phyloP scores from a whole-genome alignment of 2,113 vertebrate species.

The Sciurus niger region DNA sequence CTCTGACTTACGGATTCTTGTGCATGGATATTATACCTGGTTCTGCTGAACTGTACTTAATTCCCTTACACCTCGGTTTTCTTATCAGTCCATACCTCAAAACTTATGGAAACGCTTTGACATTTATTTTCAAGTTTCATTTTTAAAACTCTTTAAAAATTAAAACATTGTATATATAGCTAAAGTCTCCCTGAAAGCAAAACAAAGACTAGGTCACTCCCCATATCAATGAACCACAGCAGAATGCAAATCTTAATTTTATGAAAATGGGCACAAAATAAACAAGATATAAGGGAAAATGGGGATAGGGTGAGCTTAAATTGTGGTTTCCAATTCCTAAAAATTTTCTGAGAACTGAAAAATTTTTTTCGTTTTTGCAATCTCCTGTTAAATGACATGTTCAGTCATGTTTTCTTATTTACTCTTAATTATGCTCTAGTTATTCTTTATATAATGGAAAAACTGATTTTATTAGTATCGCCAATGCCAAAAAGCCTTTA shows the following conservation, averaged over 20 bases:
- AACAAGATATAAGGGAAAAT: slow-evolving; percentile 55
- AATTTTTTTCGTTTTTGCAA: neutral
- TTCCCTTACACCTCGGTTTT: neutral
- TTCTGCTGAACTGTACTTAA: neutral
- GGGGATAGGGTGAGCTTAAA: slow-evolving; percentile 22
- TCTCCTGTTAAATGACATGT: neutral
- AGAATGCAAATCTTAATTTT: slow-evolving; percentile 70
- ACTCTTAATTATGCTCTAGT: neutral
- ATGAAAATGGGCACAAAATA: slow-evolving; percentile 46
- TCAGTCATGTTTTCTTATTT: neutral
- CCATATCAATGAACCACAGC: neutral
- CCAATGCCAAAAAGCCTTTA: too few relatives aligned
- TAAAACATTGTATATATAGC: slow-evolving; percentile 9
- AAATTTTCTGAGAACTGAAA: neutral
- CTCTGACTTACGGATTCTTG: neutral
- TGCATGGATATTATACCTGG: neutral
- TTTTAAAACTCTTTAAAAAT: slow-evolving; percentile 53
- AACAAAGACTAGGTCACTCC: slow-evolving; percentile 73
- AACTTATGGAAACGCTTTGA: slow-evolving; percentile 6
- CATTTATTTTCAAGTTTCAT: slow-evolving; percentile 26
- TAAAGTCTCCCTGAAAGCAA: slow-evolving; percentile 54
- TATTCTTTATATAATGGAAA: neutral
- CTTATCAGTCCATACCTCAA: neutral
- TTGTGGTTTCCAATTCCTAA: neutral
- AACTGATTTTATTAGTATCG: too few relatives aligned